Percentiles rank a stretch among this genome's conserved stretches.
These are phyloP conservation scores for Eretmocerus hayati DNA, from an alignment of 2,888 invertebrate species.

Conservation along the genomic window DNA sequence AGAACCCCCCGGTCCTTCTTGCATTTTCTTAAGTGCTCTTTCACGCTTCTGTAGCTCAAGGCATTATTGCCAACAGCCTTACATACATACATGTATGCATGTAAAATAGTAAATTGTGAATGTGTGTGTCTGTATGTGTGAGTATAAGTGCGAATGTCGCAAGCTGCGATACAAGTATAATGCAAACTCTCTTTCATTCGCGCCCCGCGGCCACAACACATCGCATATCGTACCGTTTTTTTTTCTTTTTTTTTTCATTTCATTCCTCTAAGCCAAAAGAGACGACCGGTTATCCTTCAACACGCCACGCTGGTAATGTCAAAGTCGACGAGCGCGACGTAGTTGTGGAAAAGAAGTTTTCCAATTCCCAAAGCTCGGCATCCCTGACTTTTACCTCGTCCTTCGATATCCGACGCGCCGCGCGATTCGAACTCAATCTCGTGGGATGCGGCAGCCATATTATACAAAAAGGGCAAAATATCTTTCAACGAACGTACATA, in stretches of 20 bases:
- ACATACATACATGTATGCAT: not conserved
- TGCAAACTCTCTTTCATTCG: no score
- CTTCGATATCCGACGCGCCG: not conserved
- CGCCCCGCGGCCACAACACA: no score
- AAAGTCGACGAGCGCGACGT: not conserved
- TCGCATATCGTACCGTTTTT: no score
- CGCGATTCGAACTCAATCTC: not conserved
- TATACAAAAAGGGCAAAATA: no score
- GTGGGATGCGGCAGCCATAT: not conserved
- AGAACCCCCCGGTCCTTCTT: not conserved
- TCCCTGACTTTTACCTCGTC: slow-evolving; percentile 3
- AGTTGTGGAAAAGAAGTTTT: slow-evolving; percentile 11
- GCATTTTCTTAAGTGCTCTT: slow-evolving; percentile 14
- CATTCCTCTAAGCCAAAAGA: slow-evolving; percentile 1
- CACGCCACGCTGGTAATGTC: not conserved
- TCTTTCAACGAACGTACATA: no score
- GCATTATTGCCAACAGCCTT: not conserved
- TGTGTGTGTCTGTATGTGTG: not conserved
- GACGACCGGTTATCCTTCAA: slow-evolving; percentile 2
- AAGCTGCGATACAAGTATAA: no score
- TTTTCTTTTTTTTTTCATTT: no score
- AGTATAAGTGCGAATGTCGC: no score
- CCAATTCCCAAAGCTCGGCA: slow-evolving; percentile 13
- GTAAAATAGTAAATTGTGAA: no score
- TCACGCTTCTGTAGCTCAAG: slow-evolving; percentile 1